Conservation (phyloP, 2,797 vertebrate species). For the Thripadectes ignobilis region DNA sequence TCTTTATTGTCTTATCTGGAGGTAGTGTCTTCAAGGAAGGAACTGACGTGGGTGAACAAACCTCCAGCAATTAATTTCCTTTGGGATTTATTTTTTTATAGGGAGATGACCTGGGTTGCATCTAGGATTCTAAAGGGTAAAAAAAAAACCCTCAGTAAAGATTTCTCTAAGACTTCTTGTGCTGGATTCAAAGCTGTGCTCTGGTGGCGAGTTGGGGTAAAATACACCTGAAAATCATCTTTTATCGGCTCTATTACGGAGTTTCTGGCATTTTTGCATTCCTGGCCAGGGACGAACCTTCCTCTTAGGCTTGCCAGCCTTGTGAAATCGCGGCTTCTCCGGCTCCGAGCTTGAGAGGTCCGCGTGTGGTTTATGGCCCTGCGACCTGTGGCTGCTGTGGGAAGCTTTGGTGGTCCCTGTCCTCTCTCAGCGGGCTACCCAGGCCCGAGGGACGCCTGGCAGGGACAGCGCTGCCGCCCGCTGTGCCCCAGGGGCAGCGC, state of each 20-base stretch:
- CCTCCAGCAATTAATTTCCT: background rate
- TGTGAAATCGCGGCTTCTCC: background rate
- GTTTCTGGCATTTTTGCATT: background rate
- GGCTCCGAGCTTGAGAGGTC: background rate
- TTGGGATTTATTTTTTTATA: rapidly evolving
- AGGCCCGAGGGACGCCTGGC: background rate
- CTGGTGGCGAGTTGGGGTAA: background rate
- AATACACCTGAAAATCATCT: background rate
- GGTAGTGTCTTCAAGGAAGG: background rate
- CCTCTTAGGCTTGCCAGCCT: background rate
- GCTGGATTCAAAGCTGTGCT: background rate
- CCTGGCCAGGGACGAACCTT: background rate
- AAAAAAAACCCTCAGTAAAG: background rate
- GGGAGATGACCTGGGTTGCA: background rate
- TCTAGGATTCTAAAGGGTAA: background rate
- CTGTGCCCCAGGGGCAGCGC: background rate
- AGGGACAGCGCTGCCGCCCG: background rate
- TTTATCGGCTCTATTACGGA: rapidly evolving
- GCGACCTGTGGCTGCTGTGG: rapidly evolving
- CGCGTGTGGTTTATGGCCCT: rapidly evolving
- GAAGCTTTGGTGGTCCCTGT: background rate
- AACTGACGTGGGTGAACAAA: background rate
- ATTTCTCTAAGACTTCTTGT: background rate
- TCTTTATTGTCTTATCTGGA: background rate
- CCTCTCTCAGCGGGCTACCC: background rate